These are phyloP conservation scores for Hippoglossus hippoglossus DNA, from an alignment of 2,797 vertebrate species.

Conservation along the genomic window DNA sequence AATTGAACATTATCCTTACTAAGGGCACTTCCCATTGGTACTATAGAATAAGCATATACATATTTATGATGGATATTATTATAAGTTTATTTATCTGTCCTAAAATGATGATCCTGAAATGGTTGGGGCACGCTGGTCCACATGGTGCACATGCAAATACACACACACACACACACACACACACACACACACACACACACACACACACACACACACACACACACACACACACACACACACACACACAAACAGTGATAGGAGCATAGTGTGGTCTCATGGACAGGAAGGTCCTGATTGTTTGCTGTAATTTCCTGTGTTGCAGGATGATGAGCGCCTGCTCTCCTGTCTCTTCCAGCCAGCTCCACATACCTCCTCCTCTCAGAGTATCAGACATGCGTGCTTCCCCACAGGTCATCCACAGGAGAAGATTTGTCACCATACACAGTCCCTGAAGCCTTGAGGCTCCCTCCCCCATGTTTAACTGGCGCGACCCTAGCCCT, in stretches of 20 bases:
- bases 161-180: too few species aligned
- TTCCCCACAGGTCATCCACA: constrained; percentile 42
- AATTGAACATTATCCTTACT: not conserved
- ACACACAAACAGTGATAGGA: constrained; percentile 61
- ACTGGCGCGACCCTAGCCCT: not conserved
- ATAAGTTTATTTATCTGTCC: not conserved
- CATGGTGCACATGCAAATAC: constrained; percentile 8
- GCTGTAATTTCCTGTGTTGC: constrained; percentile 84
- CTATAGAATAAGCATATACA: not conserved
- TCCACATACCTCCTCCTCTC: constrained; percentile 49
- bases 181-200: not conserved
- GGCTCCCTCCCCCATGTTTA: not conserved
- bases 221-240: constrained; percentile 21
- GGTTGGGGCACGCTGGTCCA: not conserved
- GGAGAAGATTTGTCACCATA: constrained; percentile 57
- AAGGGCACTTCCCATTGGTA: not conserved
- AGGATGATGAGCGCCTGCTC: constrained; percentile 72
- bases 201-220: constrained; percentile 16
- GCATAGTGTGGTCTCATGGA: constrained; percentile 68
- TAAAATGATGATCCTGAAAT: not conserved
- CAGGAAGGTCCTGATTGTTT: constrained; percentile 85
- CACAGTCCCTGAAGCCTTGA: not conserved
- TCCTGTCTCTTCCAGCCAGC: constrained; percentile 52
- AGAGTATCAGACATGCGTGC: constrained; percentile 40
- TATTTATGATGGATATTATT: not conserved